Evolutionary conservation across 2,888 invertebrate genomes (phyloP).

Genomic region (Incurvaria masculella): DNA sequence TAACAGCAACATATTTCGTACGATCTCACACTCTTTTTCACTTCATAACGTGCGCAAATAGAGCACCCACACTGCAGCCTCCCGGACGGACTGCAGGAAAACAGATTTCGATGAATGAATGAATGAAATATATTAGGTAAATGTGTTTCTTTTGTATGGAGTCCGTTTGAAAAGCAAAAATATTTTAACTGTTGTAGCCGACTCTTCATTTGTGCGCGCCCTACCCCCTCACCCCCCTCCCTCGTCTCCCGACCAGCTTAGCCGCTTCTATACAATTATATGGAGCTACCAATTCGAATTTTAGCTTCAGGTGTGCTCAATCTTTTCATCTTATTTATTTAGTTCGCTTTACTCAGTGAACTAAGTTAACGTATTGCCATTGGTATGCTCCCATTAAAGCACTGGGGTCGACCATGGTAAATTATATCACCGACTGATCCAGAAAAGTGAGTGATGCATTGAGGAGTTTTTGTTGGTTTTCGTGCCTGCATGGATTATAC

Average conservation of each 20-base stretch:
- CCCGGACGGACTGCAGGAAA: constrained; percentile 5
- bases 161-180: constrained; percentile 23
- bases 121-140: constrained; percentile 34
- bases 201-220: constrained; percentile 30
- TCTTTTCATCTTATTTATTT: constrained; percentile 16
- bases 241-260: constrained; percentile 6
- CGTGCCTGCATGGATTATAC: no score
- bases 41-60: no score
- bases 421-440: no score
- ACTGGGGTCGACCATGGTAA: no score
- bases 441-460: no score
- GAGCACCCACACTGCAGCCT: background rate
- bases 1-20: no score
- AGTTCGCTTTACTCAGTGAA: no score
- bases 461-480: no score
- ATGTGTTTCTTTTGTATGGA: constrained; percentile 30
- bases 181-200: constrained; percentile 29
- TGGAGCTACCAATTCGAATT: constrained; percentile 33
- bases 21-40: no score
- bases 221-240: constrained; percentile 9
- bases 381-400: no score
- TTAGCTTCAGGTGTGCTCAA: constrained; percentile 23
- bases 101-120: constrained; percentile 18
- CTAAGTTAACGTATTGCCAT: no score
- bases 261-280: constrained; percentile 36